Percentiles rank a stretch among this genome's conserved stretches.
Conservation (phyloP, 2,797 vertebrate genomes). For the Artibeus jamaicensis region DNA sequence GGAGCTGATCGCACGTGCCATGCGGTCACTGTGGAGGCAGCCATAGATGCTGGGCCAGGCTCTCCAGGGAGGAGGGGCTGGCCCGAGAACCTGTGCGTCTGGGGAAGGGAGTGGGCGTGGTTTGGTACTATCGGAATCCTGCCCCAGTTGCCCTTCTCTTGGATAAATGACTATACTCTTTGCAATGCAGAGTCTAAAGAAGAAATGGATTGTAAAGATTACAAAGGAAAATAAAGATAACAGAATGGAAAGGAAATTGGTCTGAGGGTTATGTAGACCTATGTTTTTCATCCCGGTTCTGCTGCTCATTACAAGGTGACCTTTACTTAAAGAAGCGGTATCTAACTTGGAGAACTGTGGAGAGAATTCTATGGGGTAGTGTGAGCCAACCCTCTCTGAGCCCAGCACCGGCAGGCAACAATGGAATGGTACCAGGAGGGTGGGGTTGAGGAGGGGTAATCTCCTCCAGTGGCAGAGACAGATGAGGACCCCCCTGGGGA, state of each 20-base stretch:
- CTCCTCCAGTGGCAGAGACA: background rate
- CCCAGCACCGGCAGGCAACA: background rate
- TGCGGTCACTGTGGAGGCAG: rapidly evolving
- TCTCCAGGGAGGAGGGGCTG: background rate
- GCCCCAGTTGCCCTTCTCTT: background rate
- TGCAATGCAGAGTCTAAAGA: background rate
- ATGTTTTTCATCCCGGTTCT: background rate
- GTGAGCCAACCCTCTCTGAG: background rate
- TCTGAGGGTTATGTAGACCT: background rate
- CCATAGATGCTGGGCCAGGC: background rate
- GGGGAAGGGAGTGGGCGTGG: background rate
- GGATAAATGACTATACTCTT: background rate
- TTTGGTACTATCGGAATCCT: background rate
- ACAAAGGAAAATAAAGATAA: background rate
- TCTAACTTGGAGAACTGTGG: background rate
- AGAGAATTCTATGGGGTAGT: background rate
- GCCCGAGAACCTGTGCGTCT: too few species aligned
- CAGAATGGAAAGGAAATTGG: background rate
- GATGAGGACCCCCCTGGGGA: background rate
- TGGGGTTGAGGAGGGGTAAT: background rate
- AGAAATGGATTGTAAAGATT: background rate
- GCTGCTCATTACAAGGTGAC: background rate
- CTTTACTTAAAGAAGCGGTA: background rate
- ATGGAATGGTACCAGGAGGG: background rate
- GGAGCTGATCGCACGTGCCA: rapidly evolving